Percentiles rank a stretch among this genome's conserved stretches.
Conservation (phyloP, 2,888 invertebrate genomes). For the Drosophila lutescens region DNA sequence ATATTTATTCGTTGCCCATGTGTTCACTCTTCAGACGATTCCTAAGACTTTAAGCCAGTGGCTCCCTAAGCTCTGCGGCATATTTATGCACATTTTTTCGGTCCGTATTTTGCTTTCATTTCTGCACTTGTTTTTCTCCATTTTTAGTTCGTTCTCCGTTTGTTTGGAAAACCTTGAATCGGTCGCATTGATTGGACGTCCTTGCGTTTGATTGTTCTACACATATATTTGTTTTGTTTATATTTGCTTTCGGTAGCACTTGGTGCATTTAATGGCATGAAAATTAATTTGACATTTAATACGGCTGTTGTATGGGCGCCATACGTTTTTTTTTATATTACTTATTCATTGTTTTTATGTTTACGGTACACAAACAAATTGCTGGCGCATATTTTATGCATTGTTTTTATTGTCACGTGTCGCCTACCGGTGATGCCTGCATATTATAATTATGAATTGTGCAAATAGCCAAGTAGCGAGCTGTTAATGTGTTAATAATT, state of each 20-base stretch:
- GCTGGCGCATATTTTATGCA: slow-evolving; percentile 43
- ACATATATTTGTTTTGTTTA: slow-evolving; percentile 19
- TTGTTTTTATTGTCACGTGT: slow-evolving; percentile 67
- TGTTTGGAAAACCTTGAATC: slow-evolving; percentile 37
- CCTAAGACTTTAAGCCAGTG: slow-evolving; percentile 44
- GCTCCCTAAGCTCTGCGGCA: slow-evolving; percentile 36
- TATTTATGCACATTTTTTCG: slow-evolving; percentile 43
- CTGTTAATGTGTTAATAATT: slow-evolving; percentile 73
- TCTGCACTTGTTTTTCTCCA: slow-evolving; percentile 21
- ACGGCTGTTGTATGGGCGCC: slow-evolving; percentile 33
- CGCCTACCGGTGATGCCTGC: slow-evolving; percentile 54
- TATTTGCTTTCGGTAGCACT: slow-evolving; percentile 8
- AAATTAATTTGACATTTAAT: slow-evolving; percentile 72
- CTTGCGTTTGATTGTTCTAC: slow-evolving; percentile 46
- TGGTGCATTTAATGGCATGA: slow-evolving; percentile 71
- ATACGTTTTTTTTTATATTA: slow-evolving; percentile 32
- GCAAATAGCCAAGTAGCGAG: slow-evolving; percentile 55
- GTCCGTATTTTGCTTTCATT: slow-evolving; percentile 41
- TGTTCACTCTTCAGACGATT: slow-evolving; percentile 36
- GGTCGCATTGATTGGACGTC: slow-evolving; percentile 51
- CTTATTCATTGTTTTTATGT: slow-evolving; percentile 65
- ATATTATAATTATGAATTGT: slow-evolving; percentile 66
- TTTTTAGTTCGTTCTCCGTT: not conserved
- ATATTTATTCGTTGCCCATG: slow-evolving; percentile 43
- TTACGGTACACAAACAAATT: slow-evolving; percentile 63